Conservation (phyloP, 2,888 invertebrate genomes). For the Torymus tubicola region DNA sequence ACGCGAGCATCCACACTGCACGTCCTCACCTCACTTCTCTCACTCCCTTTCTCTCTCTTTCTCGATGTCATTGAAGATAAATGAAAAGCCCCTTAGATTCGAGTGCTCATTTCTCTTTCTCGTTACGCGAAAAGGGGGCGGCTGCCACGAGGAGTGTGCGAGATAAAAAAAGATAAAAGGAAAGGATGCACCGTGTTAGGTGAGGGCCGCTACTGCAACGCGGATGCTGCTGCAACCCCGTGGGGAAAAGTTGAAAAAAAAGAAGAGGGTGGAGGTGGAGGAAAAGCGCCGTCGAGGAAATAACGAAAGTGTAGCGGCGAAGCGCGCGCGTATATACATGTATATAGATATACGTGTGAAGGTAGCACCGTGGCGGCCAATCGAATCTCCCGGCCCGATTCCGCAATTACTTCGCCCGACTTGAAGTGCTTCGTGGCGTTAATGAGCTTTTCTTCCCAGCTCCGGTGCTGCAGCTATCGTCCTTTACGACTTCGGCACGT, state of each 20-base stretch:
- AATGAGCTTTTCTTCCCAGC: conserved; percentile 60
- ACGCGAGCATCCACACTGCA: too few relatives aligned
- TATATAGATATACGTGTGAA: conserved; percentile 1
- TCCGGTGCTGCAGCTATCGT: conserved; percentile 37
- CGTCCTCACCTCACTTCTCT: too few relatives aligned
- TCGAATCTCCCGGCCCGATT: conserved; percentile 57
- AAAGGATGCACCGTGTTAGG: not conserved
- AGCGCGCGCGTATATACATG: not conserved
- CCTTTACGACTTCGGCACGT: conserved; percentile 57
- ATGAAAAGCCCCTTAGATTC: conserved; percentile 49
- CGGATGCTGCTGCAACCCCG: not conserved
- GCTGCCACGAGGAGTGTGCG: not conserved
- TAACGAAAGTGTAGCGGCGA: conserved; percentile 17
- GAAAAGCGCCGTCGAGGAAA: conserved; percentile 8
- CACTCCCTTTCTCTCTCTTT: not conserved
- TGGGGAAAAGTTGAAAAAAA: conserved; percentile 24
- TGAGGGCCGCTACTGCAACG: not conserved
- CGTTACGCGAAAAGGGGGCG: conserved; percentile 23
- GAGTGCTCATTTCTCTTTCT: conserved; percentile 48
- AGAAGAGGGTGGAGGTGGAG: not conserved
- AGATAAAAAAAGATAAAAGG: conserved; percentile 1
- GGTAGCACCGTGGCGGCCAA: conserved; percentile 42
- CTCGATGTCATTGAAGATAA: conserved; percentile 44
- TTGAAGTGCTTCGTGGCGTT: conserved; percentile 61
- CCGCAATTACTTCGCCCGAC: conserved; percentile 61